A percentile compares a stretch with the other conserved stretches of the same genome.
Conservation (phyloP, 2,797 vertebrate species). For the Podargus strigoides region DNA sequence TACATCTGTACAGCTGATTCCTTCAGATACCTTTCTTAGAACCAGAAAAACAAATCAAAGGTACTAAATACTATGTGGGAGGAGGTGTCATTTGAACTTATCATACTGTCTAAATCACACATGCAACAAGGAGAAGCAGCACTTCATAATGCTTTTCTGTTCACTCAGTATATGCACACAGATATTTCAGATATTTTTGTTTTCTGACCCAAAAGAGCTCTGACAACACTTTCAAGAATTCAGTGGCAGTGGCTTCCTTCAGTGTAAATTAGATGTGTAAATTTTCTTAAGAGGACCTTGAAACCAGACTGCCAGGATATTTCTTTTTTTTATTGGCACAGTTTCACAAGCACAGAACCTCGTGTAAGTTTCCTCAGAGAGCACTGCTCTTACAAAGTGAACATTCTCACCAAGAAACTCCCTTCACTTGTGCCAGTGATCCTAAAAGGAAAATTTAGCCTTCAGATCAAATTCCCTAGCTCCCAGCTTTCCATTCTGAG, state of each 20-base stretch:
- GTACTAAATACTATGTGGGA: background rate
- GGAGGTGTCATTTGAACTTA: background rate
- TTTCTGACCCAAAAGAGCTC: background rate
- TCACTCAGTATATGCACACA: background rate
- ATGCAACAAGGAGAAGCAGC: background rate
- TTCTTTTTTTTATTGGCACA: background rate
- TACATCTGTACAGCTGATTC: background rate
- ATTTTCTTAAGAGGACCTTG: background rate
- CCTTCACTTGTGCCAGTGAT: background rate
- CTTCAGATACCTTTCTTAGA: background rate
- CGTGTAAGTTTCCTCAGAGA: background rate
- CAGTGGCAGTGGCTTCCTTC: background rate
- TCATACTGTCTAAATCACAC: background rate
- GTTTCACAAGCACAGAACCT: background rate
- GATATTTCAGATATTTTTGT: background rate
- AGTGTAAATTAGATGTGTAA: background rate
- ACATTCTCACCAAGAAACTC: background rate
- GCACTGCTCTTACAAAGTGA: background rate
- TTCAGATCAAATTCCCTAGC: background rate
- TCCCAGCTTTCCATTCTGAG: background rate
- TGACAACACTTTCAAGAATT: background rate
- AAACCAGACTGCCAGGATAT: background rate
- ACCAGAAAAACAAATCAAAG: background rate
- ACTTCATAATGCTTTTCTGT: background rate
- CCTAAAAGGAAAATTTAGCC: background rate